These are phyloP conservation scores for Otocyon megalotis DNA, from an alignment of 2,113 vertebrate genomes.

Conservation along the genomic window DNA sequence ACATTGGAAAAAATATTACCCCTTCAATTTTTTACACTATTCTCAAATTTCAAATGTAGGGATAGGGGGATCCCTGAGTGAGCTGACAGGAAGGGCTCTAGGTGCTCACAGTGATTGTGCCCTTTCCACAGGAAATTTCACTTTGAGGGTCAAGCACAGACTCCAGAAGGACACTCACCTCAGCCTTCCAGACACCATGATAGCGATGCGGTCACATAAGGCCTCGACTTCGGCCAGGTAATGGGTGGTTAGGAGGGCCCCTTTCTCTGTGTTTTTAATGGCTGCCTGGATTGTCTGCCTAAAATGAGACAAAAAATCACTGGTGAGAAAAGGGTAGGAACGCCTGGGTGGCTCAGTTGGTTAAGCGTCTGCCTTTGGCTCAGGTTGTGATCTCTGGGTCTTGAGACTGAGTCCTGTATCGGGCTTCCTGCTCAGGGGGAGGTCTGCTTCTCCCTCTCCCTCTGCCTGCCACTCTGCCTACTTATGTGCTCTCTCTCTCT, in stretches of 20 bases:
- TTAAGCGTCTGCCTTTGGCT: no score
- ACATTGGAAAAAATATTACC: neutral
- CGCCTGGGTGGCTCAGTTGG: no score
- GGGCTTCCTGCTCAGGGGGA: no score
- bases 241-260: constrained; percentile 94
- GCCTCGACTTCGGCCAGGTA: constrained; percentile 97
- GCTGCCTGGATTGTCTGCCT: constrained; percentile 94
- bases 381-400: no score
- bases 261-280: constrained; percentile 90
- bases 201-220: constrained; percentile 95
- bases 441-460: no score
- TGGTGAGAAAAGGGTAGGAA: neutral
- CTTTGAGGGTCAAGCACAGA: neutral
- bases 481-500: no score
- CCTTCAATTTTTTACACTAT: neutral
- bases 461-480: no score
- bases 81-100: no score
- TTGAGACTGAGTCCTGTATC: no score
- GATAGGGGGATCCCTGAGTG: neutral
- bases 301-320: neutral
- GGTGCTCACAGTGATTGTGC: neutral
- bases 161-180: constrained; percentile 85
- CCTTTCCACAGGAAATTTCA: rapidly evolving
- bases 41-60: neutral
- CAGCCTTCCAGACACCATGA: constrained; percentile 95